These are phyloP conservation scores for Scaptomyza caliginosa DNA, from an alignment of 2,888 invertebrate species.

Conservation along the genomic window DNA sequence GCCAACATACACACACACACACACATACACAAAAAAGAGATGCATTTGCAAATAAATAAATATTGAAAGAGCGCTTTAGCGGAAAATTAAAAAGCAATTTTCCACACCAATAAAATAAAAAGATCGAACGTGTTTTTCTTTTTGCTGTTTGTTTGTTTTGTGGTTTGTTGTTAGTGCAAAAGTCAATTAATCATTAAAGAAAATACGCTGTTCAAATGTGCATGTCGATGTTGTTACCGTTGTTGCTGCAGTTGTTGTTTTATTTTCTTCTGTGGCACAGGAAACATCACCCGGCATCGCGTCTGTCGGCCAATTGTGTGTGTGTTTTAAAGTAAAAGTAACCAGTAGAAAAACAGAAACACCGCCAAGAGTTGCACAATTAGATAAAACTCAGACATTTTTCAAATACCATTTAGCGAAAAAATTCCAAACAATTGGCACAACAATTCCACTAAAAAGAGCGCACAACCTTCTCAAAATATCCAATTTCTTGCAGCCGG, in stretches of 20 bases:
- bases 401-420: constrained; percentile 50
- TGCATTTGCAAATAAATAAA: constrained; percentile 71
- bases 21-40: constrained; percentile 14
- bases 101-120: constrained; percentile 54
- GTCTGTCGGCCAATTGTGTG: constrained; percentile 31
- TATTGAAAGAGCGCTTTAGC: constrained; percentile 55
- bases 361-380: constrained; percentile 66
- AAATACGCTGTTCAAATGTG: constrained; percentile 71
- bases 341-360: constrained; percentile 37
- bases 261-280: constrained; percentile 48
- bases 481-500: not conserved
- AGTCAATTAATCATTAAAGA: constrained; percentile 77
- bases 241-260: constrained; percentile 19
- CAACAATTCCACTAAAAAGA: constrained; percentile 34
- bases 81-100: constrained; percentile 74
- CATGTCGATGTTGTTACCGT: constrained; percentile 45
- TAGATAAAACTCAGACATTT: constrained; percentile 67
- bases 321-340: constrained; percentile 67
- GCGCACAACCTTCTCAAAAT: not conserved
- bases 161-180: constrained; percentile 61
- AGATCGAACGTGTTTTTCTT: constrained; percentile 69
- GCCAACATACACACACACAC: constrained; percentile 30
- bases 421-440: constrained; percentile 64
- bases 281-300: constrained; percentile 39
- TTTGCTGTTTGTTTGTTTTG: constrained; percentile 9